Base-by-base conservation (phyloP, 2,113 vertebrate species). In the Globicephala melas region DNA sequence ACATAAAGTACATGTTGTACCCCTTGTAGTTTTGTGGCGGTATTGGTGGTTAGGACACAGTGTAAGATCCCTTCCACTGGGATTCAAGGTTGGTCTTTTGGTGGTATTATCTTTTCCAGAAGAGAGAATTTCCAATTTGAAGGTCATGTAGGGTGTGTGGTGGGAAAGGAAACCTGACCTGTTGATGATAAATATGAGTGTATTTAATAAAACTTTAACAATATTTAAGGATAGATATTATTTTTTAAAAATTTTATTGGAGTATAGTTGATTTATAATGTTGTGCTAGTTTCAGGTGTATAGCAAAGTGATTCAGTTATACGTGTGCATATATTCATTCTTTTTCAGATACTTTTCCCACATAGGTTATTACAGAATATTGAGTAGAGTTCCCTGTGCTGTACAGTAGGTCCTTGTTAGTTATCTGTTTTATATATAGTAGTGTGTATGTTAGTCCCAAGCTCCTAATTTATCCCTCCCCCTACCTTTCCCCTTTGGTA, bases 71-170 rank as follows among this genome's bases (percentile, higher is more conserved):
- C 33, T 85, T 50, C 50, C 71, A 8, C 71, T 70, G 50, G 50
- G 68, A 65, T 47, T 84, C 60, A 83, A 58, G 62, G 44, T 12
- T 79, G 53, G 41, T 44, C n/a, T 95, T 93, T 77, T 33, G 38
- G 44, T 58, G 79, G 36, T 53, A 63, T 71, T 53, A 63, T 71
- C 38, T 84, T 93, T 83, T 38, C 41, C 4, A 2, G 50, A 89
- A 47, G 20, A 89, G 50, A 67, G 82, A 70, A n/a, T 63, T 21
- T 81, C 28, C 17, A 53, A 4, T 70, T 89, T 88, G 74, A 58
- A 74, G 17, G 74, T 74, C 36, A 47, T 13, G 4, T 68, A 62
- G 76, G 41, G 31, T 2, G 28, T 68, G 33, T 41, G 38, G 14
- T 70, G 14, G 38, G 36, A 83, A 76, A 53, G 50, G 28, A 33